Conservation (phyloP, 2,888 invertebrate genomes). For the Scaptomyza tumidula region DNA sequence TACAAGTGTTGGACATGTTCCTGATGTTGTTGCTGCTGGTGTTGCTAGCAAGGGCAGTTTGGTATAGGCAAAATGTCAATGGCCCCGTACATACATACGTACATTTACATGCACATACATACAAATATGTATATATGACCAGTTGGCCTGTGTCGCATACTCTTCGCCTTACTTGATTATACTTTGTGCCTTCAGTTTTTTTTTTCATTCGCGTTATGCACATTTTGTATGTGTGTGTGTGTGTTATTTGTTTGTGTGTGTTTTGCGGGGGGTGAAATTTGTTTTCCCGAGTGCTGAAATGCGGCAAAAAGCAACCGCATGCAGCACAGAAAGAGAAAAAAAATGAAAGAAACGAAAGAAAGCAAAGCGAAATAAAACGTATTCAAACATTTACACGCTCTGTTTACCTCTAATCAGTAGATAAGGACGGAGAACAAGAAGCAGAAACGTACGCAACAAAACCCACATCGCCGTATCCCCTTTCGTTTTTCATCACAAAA, state of each 20-base stretch:
- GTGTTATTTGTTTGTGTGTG: conserved; percentile 11
- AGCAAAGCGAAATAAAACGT: conserved; percentile 48
- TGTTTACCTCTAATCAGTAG: conserved; percentile 78
- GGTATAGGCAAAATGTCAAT: conserved; percentile 72
- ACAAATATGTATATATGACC: conserved; percentile 21
- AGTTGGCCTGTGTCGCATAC: conserved; percentile 37
- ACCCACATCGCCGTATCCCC: conserved; percentile 54
- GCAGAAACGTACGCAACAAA: conserved; percentile 42
- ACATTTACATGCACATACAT: neutral
- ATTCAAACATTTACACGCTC: conserved; percentile 79
- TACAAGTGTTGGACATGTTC: conserved; percentile 12
- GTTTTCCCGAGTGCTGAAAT: conserved; percentile 50
- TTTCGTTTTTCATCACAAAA: conserved; percentile 27
- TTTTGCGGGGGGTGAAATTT: conserved; percentile 38
- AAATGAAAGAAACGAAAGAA: neutral
- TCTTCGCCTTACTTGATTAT: conserved; percentile 47
- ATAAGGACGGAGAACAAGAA: conserved; percentile 57
- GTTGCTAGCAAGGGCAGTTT: conserved; percentile 35
- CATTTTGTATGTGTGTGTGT: conserved; percentile 31
- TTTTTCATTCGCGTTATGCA: conserved; percentile 33
- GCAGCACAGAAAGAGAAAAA: conserved; percentile 1
- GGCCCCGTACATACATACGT: conserved; percentile 45
- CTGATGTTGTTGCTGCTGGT: conserved; percentile 14
- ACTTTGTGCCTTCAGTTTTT: conserved; percentile 39
- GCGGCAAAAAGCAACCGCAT: conserved; percentile 41